Percentiles rank a stretch among this genome's conserved stretches.
These are phyloP conservation scores for Pocota personata DNA, from an alignment of 2,888 invertebrate genomes.

Conservation along the genomic window DNA sequence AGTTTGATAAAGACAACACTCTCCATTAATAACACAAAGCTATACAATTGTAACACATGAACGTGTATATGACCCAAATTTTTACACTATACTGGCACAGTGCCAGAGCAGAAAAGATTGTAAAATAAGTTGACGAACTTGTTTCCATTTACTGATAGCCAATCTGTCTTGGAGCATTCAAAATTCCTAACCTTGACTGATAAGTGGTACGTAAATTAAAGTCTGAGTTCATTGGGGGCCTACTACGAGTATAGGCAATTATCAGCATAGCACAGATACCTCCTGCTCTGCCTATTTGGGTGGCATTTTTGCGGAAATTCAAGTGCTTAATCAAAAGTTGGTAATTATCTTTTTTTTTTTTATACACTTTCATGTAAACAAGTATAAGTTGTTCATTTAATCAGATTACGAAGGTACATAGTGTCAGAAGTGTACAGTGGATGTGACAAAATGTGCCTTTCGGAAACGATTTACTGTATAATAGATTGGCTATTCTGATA, in stretches of 20 bases:
- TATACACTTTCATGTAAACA: neutral
- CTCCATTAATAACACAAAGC: conserved; percentile 3
- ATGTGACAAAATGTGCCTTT: neutral
- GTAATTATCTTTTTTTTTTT: neutral
- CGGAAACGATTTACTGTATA: neutral
- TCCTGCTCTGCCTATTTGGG: neutral
- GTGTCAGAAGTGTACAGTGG: neutral
- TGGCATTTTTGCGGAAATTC: conserved; percentile 3
- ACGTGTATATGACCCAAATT: conserved; percentile 11
- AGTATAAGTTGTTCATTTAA: neutral
- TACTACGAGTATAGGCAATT: neutral
- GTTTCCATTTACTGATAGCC: conserved; percentile 26
- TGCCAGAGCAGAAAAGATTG: neutral
- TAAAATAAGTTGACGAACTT: conserved; percentile 21
- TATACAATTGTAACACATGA: neutral
- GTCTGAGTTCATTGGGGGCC: neutral
- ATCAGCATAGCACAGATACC: neutral
- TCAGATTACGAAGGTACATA: neutral
- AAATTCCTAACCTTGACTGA: conserved; percentile 27
- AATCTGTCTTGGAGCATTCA: neutral
- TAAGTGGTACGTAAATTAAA: conserved; percentile 12
- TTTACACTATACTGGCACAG: neutral
- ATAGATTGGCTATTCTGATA: neutral
- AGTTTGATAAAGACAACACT: neutral
- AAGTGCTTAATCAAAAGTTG: neutral